phyloP scores from a whole-genome alignment of 2,888 invertebrate genomes.

The Lampropteryx suffumata region DNA sequence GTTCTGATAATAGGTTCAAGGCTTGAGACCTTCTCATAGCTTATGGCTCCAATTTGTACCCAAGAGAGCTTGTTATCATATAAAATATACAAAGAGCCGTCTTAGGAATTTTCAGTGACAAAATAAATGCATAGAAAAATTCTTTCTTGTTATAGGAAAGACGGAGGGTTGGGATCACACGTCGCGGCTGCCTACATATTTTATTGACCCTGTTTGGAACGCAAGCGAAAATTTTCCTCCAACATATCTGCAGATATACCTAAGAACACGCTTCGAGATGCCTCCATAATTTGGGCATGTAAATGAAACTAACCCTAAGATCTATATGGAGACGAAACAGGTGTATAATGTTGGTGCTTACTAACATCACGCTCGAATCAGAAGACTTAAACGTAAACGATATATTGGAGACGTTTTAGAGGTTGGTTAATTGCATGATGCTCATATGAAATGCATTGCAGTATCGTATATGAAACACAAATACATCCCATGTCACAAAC shows the following conservation, averaged over 20 bases:
- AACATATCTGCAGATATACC: slow-evolving; percentile 51
- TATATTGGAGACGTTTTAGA: too few species aligned
- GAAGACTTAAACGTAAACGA: too few species aligned
- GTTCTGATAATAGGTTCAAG: not conserved
- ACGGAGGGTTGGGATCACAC: slow-evolving; percentile 61
- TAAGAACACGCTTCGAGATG: not conserved
- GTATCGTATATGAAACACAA: too few species aligned
- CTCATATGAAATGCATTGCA: too few species aligned
- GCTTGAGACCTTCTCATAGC: slow-evolving; percentile 8
- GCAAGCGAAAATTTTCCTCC: slow-evolving; percentile 38
- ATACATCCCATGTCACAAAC: too few species aligned
- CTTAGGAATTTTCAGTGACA: slow-evolving; percentile 64
- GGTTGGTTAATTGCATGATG: too few species aligned
- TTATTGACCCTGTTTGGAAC: slow-evolving; percentile 64
- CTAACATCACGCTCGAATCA: too few species aligned
- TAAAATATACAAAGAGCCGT: slow-evolving; percentile 48
- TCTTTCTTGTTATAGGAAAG: slow-evolving; percentile 80
- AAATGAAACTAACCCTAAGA: too few species aligned
- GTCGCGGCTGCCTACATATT: slow-evolving; percentile 78
- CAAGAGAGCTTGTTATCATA: slow-evolving; percentile 40
- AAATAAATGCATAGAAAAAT: slow-evolving; percentile 79
- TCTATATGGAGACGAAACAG: too few species aligned
- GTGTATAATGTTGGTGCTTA: too few species aligned
- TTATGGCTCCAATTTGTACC: slow-evolving; percentile 18
- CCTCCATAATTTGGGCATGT: not conserved